Evolutionary conservation across 2,113 vertebrate genomes (phyloP).

Genomic region (Sturnus vulgaris): DNA sequence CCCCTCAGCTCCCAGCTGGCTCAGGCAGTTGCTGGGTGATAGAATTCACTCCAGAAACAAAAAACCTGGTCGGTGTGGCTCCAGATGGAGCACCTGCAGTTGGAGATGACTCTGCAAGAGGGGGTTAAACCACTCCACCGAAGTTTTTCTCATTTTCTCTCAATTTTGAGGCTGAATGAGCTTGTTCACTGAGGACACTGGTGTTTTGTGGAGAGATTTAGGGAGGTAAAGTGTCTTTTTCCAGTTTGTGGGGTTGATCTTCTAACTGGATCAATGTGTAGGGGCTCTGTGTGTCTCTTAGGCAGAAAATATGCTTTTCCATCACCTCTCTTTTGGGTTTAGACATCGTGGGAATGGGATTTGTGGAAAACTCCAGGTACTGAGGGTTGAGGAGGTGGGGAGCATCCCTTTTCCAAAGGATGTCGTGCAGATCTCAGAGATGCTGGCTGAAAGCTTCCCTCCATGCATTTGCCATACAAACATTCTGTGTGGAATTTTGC

Average conservation of each 20-base stretch:
- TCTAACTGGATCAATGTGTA: neutral
- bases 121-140: neutral
- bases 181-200: neutral
- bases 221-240: neutral
- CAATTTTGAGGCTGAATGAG: neutral
- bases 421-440: fast-evolving
- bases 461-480: fast-evolving
- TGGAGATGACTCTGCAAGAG: neutral
- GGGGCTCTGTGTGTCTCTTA: neutral
- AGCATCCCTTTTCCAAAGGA: neutral
- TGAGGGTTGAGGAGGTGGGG: fast-evolving
- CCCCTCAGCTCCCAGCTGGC: conserved; percentile 40
- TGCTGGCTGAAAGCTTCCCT: neutral
- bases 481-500: neutral
- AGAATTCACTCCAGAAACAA: neutral
- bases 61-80: neutral
- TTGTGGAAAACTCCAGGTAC: fast-evolving
- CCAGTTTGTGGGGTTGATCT: neutral
- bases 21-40: conserved; percentile 23
- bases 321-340: fast-evolving
- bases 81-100: fast-evolving
- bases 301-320: neutral
- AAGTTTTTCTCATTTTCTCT: neutral
- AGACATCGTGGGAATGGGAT: fast-evolving
- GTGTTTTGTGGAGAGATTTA: neutral